Conservation (phyloP, 2,113 vertebrate species). For the Lates calcarifer region DNA sequence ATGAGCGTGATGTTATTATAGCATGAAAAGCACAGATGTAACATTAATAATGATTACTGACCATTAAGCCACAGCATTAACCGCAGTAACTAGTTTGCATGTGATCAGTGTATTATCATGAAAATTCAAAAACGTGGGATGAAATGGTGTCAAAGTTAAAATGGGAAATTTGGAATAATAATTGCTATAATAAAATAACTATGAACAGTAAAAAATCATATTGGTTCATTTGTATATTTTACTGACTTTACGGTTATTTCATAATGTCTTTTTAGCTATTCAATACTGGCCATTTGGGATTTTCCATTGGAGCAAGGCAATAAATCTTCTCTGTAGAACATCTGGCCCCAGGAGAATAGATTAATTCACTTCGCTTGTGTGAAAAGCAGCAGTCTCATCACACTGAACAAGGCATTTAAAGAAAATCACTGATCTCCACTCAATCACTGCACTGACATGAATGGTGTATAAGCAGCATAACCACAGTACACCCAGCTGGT, state of each 20-base stretch:
- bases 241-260: conserved; percentile 3
- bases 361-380: conserved; percentile 37
- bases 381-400: conserved; percentile 55
- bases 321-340: conserved; percentile 54
- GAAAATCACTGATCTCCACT: conserved; percentile 50
- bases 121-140: neutral
- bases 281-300: conserved; percentile 19
- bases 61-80: too few relatives aligned
- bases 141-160: neutral
- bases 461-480: conserved; percentile 25
- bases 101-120: neutral
- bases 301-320: conserved; percentile 23
- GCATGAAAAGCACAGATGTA: neutral
- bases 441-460: conserved; percentile 37
- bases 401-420: conserved; percentile 53
- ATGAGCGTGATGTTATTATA: neutral
- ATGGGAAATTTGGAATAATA: neutral
- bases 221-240: neutral
- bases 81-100: too few relatives aligned
- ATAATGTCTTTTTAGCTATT: conserved; percentile 48
- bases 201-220: neutral
- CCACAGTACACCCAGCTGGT: conserved; percentile 29
- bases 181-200: neutral
- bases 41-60: neutral
- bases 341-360: conserved; percentile 58